A percentile compares a stretch with the other conserved stretches of the same genome.
phyloP scores from a whole-genome alignment of 2,888 invertebrate genomes.

The Diplolepis rosae region DNA sequence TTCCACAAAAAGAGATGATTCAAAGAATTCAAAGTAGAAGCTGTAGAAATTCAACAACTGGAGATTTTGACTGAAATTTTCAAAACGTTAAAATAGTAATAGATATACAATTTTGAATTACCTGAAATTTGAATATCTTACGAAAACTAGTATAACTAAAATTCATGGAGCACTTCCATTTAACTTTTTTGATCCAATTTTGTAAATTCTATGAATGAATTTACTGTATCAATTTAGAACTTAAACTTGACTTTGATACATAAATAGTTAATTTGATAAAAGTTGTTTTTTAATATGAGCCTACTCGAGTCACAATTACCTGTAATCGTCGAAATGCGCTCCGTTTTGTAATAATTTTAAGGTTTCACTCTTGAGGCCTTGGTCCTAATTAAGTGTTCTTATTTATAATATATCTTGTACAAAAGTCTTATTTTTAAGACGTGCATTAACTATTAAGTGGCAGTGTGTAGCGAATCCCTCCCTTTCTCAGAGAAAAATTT shows the following conservation, averaged over 20 bases:
- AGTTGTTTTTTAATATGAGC: neutral
- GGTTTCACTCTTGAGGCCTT: slow-evolving; percentile 17
- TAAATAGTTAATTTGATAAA: neutral
- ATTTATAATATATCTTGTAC: slow-evolving; percentile 38
- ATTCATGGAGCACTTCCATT: too few relatives aligned
- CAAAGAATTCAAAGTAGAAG: too few relatives aligned
- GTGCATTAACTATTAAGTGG: slow-evolving; percentile 10
- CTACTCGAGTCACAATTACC: neutral
- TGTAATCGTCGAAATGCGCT: neutral
- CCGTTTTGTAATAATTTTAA: slow-evolving; percentile 8
- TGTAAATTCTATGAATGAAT: neutral
- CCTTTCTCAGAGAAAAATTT: slow-evolving; percentile 7
- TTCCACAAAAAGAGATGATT: too few relatives aligned
- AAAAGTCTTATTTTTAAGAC: slow-evolving; percentile 36
- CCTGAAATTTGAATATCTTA: too few relatives aligned
- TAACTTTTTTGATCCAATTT: too few relatives aligned
- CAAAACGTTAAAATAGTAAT: too few relatives aligned
- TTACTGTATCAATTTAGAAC: neutral
- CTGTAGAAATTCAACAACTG: too few relatives aligned
- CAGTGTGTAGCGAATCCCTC: slow-evolving; percentile 4
- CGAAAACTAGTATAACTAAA: too few relatives aligned
- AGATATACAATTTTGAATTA: too few relatives aligned
- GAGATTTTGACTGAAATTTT: too few relatives aligned
- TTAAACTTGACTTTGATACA: neutral
- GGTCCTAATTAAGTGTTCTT: slow-evolving; percentile 40